Evolutionary conservation across 2,888 invertebrate species (phyloP).

Genomic region (Synanthedon formicaeformis): DNA sequence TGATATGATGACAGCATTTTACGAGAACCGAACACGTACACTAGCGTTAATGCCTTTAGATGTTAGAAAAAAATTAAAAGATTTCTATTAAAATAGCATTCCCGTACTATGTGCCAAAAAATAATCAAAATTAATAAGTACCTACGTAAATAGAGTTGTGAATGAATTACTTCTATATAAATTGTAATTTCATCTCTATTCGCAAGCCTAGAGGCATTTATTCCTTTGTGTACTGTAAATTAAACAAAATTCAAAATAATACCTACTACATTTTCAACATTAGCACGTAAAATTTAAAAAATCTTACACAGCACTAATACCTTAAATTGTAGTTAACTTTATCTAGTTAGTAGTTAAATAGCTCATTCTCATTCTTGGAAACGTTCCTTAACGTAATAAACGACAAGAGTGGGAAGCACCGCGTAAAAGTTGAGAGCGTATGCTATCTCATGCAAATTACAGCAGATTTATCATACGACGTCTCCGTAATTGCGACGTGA

Average conservation of each 20-base stretch:
- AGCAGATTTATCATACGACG: slow-evolving; percentile 70
- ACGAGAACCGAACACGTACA: no score
- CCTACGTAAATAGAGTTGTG: no score
- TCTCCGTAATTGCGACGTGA: slow-evolving; percentile 70
- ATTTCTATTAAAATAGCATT: no score
- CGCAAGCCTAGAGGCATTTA: no score
- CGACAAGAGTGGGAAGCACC: slow-evolving; percentile 64
- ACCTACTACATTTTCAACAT: background rate
- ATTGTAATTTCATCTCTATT: no score
- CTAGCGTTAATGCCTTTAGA: no score
- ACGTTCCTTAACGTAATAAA: slow-evolving; percentile 67
- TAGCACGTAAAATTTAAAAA: slow-evolving; percentile 16
- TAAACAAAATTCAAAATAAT: background rate
- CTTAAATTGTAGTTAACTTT: slow-evolving; percentile 40
- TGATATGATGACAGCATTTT: no score
- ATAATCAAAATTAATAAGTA: no score
- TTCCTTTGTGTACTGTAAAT: no score
- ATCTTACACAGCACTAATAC: slow-evolving; percentile 22
- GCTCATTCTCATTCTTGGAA: slow-evolving; percentile 66
- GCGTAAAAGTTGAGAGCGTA: slow-evolving; percentile 70
- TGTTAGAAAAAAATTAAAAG: no score
- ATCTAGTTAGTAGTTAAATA: slow-evolving; percentile 64
- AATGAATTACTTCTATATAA: no score
- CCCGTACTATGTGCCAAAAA: no score
- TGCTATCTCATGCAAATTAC: slow-evolving; percentile 72